Evolutionary conservation across 2,797 vertebrate species (phyloP).

Genomic region (Pygocentrus nattereri): DNA sequence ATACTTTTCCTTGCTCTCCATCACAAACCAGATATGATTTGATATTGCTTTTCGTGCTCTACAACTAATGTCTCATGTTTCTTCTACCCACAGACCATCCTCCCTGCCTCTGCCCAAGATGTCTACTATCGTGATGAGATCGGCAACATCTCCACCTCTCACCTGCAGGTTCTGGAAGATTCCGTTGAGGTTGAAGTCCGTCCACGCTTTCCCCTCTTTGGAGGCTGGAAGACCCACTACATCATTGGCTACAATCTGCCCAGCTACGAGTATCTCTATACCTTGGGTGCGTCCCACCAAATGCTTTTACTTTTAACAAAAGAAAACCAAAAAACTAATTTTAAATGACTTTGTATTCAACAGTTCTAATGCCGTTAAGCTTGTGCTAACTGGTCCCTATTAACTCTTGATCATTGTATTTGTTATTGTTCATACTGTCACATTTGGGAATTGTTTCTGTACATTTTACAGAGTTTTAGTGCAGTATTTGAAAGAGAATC

Average conservation of each 20-base stretch:
- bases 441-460: neutral
- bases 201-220: slow-evolving; percentile 95
- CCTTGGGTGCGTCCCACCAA: slow-evolving; percentile 82
- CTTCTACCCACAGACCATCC: slow-evolving; percentile 87
- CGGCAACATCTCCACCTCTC: slow-evolving; percentile 98
- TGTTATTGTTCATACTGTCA: too few relatives aligned
- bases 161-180: slow-evolving; percentile 94
- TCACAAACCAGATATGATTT: neutral
- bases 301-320: neutral
- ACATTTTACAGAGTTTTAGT: neutral
- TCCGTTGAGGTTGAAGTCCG: slow-evolving; percentile 98
- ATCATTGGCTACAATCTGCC: slow-evolving; percentile 97
- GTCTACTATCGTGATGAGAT: slow-evolving; percentile 99
- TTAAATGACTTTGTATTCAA: too few relatives aligned
- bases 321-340: neutral
- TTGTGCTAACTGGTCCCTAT: too few relatives aligned
- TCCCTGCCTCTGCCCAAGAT: slow-evolving; percentile 96
- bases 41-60: neutral
- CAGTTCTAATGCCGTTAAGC: too few relatives aligned
- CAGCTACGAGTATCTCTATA: slow-evolving; percentile 98
- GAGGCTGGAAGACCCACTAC: slow-evolving; percentile 99
- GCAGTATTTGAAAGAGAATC: neutral
- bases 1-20: too few relatives aligned
- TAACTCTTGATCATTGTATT: too few relatives aligned
- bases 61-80: neutral